Evolutionary conservation across 2,888 invertebrate genomes (phyloP).

Genomic region (Cremastinae sp.): DNA sequence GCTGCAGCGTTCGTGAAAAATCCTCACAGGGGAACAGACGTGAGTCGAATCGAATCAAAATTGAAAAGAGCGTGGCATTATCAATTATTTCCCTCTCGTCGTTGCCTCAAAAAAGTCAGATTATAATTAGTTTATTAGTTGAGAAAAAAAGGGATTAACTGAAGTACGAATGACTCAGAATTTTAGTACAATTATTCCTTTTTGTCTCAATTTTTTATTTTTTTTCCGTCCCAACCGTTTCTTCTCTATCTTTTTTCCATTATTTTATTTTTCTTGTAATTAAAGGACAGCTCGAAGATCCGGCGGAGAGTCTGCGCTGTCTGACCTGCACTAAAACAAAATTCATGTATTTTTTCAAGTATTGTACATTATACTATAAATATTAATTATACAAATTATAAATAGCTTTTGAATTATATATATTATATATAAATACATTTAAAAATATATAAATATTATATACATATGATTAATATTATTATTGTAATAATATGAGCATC

Average conservation of each 20-base stretch:
- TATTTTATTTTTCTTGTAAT: conserved; percentile 24
- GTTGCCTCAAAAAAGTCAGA: conserved; percentile 14
- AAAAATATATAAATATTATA: conserved; percentile 59
- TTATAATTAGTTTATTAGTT: conserved; percentile 55
- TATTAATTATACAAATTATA: conserved; percentile 73
- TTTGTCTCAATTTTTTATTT: conserved; percentile 27
- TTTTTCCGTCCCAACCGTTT: conserved; percentile 26
- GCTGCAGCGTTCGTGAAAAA: conserved; percentile 48
- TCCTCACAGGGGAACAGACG: conserved; percentile 28
- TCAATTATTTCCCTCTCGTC: conserved; percentile 27
- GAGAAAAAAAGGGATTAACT: conserved; percentile 33
- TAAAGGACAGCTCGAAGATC: conserved; percentile 51
- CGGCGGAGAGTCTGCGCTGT: conserved; percentile 65
- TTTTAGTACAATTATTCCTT: too few species aligned
- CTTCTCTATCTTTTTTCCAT: conserved; percentile 13
- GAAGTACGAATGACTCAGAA: too few species aligned
- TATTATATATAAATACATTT: conserved; percentile 59
- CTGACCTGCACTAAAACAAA: conserved; percentile 71
- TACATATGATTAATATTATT: conserved; percentile 65
- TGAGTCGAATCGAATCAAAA: conserved; percentile 50
- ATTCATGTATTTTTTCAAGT: conserved; percentile 76
- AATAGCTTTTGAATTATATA: conserved; percentile 62
- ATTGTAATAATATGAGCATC: conserved; percentile 69
- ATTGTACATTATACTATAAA: conserved; percentile 75
- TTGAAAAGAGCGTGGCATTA: conserved; percentile 51